Evolutionary conservation across 1,140 invertebrate species (phyloP).

Genomic region (Trichonephila clavata): DNA sequence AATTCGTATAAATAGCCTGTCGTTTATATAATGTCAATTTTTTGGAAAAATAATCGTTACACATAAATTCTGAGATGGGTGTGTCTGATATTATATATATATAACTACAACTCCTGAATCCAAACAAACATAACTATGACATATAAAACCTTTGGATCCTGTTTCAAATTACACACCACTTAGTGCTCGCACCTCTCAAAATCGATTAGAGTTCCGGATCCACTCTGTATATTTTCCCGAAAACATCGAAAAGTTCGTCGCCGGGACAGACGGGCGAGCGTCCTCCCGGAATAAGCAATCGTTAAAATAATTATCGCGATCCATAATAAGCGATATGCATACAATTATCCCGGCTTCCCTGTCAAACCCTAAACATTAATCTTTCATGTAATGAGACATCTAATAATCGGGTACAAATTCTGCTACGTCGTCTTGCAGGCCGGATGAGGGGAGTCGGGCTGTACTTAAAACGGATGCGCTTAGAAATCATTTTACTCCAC

Average conservation of each 20-base stretch:
- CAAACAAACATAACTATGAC: not conserved
- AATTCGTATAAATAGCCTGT: too few species aligned
- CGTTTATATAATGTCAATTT: not conserved
- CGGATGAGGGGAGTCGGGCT: not conserved
- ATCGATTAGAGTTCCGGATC: slow-evolving; percentile 35
- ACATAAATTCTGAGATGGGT: too few species aligned
- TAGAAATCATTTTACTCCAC: slow-evolving; percentile 66
- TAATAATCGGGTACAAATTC: slow-evolving; percentile 75
- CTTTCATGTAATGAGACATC: slow-evolving; percentile 71
- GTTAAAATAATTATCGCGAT: slow-evolving; percentile 75
- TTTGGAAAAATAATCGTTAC: not conserved
- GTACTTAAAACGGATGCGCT: slow-evolving; percentile 70
- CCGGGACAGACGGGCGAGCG: not conserved
- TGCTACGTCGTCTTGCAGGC: slow-evolving; percentile 53
- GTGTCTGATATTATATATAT: not conserved
- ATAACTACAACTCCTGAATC: not conserved
- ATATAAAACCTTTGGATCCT: not conserved
- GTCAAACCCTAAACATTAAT: slow-evolving; percentile 69
- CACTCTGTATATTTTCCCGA: slow-evolving; percentile 48
- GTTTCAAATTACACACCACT: slow-evolving; percentile 41
- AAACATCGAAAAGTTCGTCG: slow-evolving; percentile 33
- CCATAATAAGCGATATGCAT: slow-evolving; percentile 76
- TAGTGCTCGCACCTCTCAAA: slow-evolving; percentile 28
- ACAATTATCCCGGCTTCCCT: slow-evolving; percentile 69
- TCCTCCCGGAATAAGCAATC: slow-evolving; percentile 71